Evolutionary conservation across 2,797 vertebrate species (phyloP), one percentile per base, ranked within the genome.

Genomic region (Gallirallus australis): DNA sequence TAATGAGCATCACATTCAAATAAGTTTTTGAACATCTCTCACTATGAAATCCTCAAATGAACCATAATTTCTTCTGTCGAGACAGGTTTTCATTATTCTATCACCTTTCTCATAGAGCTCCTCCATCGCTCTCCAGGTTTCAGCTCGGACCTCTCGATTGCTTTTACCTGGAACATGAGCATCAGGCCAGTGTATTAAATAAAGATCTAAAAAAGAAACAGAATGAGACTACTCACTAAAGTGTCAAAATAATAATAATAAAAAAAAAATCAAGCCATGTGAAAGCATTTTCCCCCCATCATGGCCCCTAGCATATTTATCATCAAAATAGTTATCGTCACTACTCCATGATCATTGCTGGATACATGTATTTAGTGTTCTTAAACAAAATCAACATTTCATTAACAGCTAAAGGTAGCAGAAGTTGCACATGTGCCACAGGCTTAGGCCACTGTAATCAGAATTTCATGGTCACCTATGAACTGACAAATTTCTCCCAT

Each of bases 121-220:
- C 84, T 98, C 98, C 83, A 98, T 85, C 0, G 97, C 98, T 86
- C 96, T 96, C 98, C 98, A 98, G 7, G 98, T 98, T 90, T 98
- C 98, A 31, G 97, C 98, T 94, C 98, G 97, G 69, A 97, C 93
- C 93, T 98, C 98, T 48, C 92, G 92, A 87, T 96, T 98, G 82
- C 96, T 98, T 90, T 96, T 92, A 45, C 97, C 96, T 1, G 80
- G 93, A 77, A 94, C 76, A 14, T 80, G 82, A 39, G 97, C 85
- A 84, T 96, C 97, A 47, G 99, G 98, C 98, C 98, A 98, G 91
- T 98, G 98, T 88, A 99, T 98, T 94, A 99, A 97, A 97, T 98
- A 99, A 90, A 99, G 97, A 97, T 98, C 99, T 99, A 93, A 93
- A 92, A 97, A 48, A 82, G 91, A 94, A 65, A 79, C 12, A 90